Percentiles rank a stretch among this genome's conserved stretches.
Evolutionary conservation across 1,140 invertebrate genomes (phyloP).

Genomic region (Drosophila parabipectinata): DNA sequence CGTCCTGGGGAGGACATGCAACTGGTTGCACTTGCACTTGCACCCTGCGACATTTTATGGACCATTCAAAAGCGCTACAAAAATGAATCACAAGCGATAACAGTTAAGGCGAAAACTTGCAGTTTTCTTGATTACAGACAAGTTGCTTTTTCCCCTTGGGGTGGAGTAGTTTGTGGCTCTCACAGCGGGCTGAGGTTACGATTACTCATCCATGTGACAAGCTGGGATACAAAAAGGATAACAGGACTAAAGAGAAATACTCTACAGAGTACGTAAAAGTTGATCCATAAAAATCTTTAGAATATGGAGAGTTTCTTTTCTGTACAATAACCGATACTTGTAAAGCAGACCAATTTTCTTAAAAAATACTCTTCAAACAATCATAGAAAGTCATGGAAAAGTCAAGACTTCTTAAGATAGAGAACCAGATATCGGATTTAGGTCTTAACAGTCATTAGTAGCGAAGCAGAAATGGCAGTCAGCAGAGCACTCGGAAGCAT

Average conservation of each 20-base stretch:
- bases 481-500: constrained; percentile 72
- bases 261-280: background rate
- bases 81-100: constrained; percentile 72
- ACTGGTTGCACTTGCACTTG: constrained; percentile 61
- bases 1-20: constrained; percentile 37
- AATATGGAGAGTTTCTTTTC: no score
- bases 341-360: background rate
- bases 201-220: constrained; percentile 54
- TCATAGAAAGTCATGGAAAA: background rate
- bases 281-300: no score
- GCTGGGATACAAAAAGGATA: background rate
- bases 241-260: background rate
- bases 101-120: constrained; percentile 56
- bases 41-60: constrained; percentile 59
- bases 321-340: no score
- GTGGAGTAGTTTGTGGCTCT: constrained; percentile 19
- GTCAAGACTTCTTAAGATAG: background rate
- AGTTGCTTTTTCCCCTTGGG: constrained; percentile 16
- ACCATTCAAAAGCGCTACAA: constrained; percentile 58
- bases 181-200: constrained; percentile 6
- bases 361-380: background rate
- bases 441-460: constrained; percentile 69
- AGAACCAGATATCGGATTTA: constrained; percentile 39
- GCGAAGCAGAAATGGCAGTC: constrained; percentile 27
- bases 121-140: constrained; percentile 67